These are phyloP conservation scores for Parnassius mnemosyne DNA, from an alignment of 2,888 invertebrate species.

Conservation along the genomic window DNA sequence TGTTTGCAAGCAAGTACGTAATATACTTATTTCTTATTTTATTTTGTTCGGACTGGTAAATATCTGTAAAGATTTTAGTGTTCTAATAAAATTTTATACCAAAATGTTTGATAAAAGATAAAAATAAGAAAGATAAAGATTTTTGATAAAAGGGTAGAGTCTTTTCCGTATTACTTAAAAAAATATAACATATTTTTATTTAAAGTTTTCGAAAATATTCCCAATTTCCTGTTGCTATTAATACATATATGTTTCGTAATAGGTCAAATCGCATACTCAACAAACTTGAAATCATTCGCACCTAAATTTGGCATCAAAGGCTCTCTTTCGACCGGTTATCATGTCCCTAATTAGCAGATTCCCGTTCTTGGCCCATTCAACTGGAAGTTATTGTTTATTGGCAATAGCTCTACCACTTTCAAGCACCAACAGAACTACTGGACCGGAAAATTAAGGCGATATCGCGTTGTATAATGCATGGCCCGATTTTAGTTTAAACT, in stretches of 20 bases:
- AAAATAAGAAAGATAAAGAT: too few species aligned
- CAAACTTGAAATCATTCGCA: slow-evolving; percentile 50
- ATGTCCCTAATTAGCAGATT: slow-evolving; percentile 75
- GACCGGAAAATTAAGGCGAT: slow-evolving; percentile 76
- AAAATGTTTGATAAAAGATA: too few species aligned
- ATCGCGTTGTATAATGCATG: slow-evolving; percentile 51
- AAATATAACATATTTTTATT: too few species aligned
- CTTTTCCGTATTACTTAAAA: too few species aligned
- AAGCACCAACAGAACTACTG: slow-evolving; percentile 52
- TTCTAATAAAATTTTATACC: neutral
- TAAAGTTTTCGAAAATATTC: too few species aligned
- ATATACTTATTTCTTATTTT: slow-evolving; percentile 1
- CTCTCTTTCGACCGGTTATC: slow-evolving; percentile 62
- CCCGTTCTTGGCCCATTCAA: slow-evolving; percentile 57
- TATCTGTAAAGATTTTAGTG: neutral
- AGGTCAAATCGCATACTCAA: slow-evolving; percentile 35
- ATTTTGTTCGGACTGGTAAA: slow-evolving; percentile 30
- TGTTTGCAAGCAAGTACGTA: slow-evolving; percentile 17
- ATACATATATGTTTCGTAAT: slow-evolving; percentile 6
- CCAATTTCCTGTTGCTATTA: neutral
- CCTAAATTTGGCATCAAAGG: slow-evolving; percentile 75
- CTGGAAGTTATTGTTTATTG: slow-evolving; percentile 79
- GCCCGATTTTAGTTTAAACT: slow-evolving; percentile 44
- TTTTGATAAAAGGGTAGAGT: too few species aligned
- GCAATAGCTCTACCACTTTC: slow-evolving; percentile 60